These are phyloP conservation scores for Sternotherus odoratus DNA, from an alignment of 2,797 vertebrate genomes.

Conservation along the genomic window DNA sequence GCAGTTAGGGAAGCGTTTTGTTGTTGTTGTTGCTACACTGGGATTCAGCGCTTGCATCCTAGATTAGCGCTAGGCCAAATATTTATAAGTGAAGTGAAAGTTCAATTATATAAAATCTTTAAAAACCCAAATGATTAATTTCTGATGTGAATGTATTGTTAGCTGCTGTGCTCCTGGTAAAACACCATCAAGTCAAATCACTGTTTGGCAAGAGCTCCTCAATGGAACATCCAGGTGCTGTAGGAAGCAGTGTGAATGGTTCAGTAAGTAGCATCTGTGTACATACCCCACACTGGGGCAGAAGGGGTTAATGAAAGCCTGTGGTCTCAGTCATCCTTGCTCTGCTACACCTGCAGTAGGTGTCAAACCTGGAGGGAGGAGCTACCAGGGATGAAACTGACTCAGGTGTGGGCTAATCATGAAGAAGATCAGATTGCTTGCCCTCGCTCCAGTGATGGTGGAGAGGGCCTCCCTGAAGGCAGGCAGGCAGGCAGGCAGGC, in stretches of 20 bases:
- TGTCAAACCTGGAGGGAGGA: too few relatives aligned
- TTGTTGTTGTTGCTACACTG: neutral
- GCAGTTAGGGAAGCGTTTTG: rapidly evolving
- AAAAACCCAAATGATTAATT: neutral
- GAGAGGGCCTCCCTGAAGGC: neutral
- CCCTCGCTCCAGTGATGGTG: neutral
- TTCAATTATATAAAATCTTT: constrained; percentile 26
- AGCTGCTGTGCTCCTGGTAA: neutral
- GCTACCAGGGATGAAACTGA: neutral
- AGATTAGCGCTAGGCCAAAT: neutral
- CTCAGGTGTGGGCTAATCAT: neutral
- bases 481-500: neutral
- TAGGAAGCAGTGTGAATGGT: neutral
- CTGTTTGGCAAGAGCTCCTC: neutral
- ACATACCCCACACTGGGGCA: neutral
- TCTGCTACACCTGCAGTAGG: neutral
- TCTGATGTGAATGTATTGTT: neutral
- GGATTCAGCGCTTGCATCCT: neutral
- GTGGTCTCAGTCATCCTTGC: neutral
- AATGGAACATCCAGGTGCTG: neutral
- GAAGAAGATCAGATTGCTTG: neutral
- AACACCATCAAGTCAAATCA: neutral
- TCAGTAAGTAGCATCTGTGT: neutral
- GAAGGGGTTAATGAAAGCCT: neutral
- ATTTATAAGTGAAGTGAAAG: constrained; percentile 14